phyloP scores from a whole-genome alignment of 2,797 vertebrate genomes.

The Malacoraja senta region DNA sequence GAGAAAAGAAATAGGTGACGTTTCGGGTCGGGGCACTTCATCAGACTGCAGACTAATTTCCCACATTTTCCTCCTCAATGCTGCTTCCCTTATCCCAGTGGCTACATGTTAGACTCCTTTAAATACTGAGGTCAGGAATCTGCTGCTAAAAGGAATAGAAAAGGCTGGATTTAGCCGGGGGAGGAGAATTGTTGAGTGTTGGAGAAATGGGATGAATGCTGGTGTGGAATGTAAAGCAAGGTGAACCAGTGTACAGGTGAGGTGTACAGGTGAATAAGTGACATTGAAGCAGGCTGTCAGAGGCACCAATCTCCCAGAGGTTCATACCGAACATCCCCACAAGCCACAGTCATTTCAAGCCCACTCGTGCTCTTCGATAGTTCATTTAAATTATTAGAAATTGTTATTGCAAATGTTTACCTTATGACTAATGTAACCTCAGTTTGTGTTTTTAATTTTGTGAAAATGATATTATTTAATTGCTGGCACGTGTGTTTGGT shows the following conservation, averaged over 20 bases:
- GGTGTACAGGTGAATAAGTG: too few relatives aligned
- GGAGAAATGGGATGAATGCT: neutral
- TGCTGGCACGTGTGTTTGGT: neutral
- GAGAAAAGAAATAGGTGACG: too few relatives aligned
- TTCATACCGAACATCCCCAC: too few relatives aligned
- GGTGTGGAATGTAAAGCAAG: neutral
- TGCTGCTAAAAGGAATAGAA: neutral
- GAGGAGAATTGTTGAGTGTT: too few relatives aligned
- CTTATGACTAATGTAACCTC: slow-evolving; percentile 35
- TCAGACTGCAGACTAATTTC: neutral
- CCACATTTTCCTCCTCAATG: neutral
- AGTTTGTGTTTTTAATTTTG: neutral
- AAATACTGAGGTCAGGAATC: neutral
- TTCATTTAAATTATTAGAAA: neutral
- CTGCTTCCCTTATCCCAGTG: neutral
- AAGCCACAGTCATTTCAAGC: slow-evolving; percentile 4
- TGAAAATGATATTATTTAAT: slow-evolving; percentile 36
- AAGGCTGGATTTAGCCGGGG: neutral
- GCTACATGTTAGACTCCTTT: neutral
- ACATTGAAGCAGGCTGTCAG: neutral
- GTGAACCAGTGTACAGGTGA: neutral
- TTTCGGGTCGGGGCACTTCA: too few relatives aligned
- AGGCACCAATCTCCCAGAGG: too few relatives aligned
- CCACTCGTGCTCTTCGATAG: neutral
- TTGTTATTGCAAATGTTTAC: slow-evolving; percentile 29